These are phyloP conservation scores for Paraescarpia echinospica DNA, from an alignment of 1,140 invertebrate genomes.

Conservation along the genomic window DNA sequence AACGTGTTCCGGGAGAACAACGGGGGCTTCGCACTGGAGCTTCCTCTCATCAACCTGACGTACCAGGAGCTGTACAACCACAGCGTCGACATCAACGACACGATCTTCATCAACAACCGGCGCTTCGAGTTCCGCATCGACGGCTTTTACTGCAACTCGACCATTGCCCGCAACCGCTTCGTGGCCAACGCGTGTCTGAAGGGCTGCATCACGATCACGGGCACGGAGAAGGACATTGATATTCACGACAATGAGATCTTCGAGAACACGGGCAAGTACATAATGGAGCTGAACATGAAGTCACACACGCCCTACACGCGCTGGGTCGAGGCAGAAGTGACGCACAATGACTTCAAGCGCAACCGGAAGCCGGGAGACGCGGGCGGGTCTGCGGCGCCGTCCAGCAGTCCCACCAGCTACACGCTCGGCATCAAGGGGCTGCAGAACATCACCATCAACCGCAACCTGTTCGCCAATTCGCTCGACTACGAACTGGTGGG, in stretches of 20 bases:
- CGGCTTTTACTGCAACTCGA: slow-evolving; percentile 83
- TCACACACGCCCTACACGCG: slow-evolving; percentile 85
- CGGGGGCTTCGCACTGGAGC: slow-evolving; percentile 72
- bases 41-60: slow-evolving; percentile 43
- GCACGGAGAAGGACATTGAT: slow-evolving; percentile 95
- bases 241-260: slow-evolving; percentile 75
- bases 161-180: slow-evolving; percentile 82
- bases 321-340: slow-evolving; percentile 23
- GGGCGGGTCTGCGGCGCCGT: slow-evolving; percentile 28
- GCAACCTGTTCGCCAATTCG: slow-evolving; percentile 88
- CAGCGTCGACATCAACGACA: slow-evolving; percentile 45
- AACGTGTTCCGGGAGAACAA: slow-evolving; percentile 81
- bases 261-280: slow-evolving; percentile 78
- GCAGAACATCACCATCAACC: slow-evolving; percentile 86
- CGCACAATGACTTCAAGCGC: slow-evolving; percentile 28
- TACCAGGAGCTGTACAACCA: slow-evolving; percentile 37
- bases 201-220: slow-evolving; percentile 81
- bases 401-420: slow-evolving; percentile 68
- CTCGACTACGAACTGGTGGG: slow-evolving; percentile 91
- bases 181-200: slow-evolving; percentile 80
- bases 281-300: slow-evolving; percentile 85
- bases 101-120: slow-evolving; percentile 42
- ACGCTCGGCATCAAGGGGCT: slow-evolving; percentile 90
- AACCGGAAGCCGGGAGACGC: slow-evolving; percentile 9
- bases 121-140: slow-evolving; percentile 60